phyloP scores from a whole-genome alignment of 2,113 vertebrate species.

The Prinia subflava region DNA sequence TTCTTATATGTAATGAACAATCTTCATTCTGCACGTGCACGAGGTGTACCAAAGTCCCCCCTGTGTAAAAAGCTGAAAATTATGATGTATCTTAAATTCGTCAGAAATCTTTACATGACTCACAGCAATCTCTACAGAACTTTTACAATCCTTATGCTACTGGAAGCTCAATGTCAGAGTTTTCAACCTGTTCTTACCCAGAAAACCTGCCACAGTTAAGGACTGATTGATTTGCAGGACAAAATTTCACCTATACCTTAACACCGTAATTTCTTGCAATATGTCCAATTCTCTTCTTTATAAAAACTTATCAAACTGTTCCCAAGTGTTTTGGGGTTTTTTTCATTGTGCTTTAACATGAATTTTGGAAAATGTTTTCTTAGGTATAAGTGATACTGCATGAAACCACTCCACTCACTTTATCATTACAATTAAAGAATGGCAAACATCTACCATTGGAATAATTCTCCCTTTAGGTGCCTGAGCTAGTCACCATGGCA shows the following conservation, averaged over 20 bases:
- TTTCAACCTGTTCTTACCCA: not conserved
- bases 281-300: not conserved
- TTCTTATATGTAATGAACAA: not conserved
- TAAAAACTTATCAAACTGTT: not conserved
- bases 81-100: not conserved
- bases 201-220: not conserved
- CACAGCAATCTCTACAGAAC: not conserved
- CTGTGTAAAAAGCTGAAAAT: not conserved
- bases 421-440: not conserved
- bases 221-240: not conserved
- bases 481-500: not conserved
- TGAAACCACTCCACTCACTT: not conserved
- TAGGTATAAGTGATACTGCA: not conserved
- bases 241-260: not conserved
- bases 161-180: not conserved
- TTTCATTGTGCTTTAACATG: not conserved
- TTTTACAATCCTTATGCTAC: not conserved
- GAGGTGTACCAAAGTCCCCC: not conserved
- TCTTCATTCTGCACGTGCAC: not conserved
- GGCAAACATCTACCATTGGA: not conserved
- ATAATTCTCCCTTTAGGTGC: not conserved
- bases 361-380: not conserved
- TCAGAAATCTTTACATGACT: not conserved
- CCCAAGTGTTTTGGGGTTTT: not conserved
- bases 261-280: not conserved